Conservation (phyloP, 1,140 invertebrate species). For the Homalodisca vitripennis region DNA sequence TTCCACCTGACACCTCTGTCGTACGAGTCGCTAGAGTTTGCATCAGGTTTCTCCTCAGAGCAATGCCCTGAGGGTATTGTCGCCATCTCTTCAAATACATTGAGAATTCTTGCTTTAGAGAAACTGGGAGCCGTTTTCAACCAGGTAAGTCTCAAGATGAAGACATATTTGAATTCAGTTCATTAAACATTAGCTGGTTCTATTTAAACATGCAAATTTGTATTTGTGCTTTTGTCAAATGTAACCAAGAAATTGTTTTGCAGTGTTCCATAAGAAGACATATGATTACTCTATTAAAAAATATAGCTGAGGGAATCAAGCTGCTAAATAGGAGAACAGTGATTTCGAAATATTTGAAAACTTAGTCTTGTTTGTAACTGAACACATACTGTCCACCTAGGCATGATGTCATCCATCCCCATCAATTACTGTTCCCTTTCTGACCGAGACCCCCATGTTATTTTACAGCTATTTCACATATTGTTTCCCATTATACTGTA, state of each 20-base stretch:
- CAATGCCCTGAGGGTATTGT: slow-evolving; percentile 99
- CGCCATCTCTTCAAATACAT: slow-evolving; percentile 96
- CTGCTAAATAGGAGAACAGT: too few relatives aligned
- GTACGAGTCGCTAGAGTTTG: slow-evolving; percentile 96
- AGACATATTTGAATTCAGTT: not conserved
- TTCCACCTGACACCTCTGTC: slow-evolving; percentile 95
- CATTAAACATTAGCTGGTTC: not conserved
- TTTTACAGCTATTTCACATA: too few relatives aligned
- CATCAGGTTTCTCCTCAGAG: slow-evolving; percentile 97
- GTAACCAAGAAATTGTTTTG: not conserved
- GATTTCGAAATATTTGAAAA: too few relatives aligned
- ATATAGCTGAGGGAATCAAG: too few relatives aligned
- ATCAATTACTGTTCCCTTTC: too few relatives aligned
- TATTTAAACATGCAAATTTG: not conserved
- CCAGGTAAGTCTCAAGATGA: slow-evolving; percentile 64
- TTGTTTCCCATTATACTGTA: too few relatives aligned
- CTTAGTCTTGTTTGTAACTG: too few relatives aligned
- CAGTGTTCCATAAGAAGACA: not conserved
- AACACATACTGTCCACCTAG: too few relatives aligned
- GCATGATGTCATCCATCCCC: too few relatives aligned
- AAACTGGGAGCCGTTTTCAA: slow-evolving; percentile 99
- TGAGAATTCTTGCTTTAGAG: slow-evolving; percentile 96
- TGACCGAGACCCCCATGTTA: too few relatives aligned
- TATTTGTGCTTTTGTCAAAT: not conserved
- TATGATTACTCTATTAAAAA: not conserved